Percentiles rank a stretch among this genome's conserved stretches.
phyloP scores from a whole-genome alignment of 2,797 vertebrate genomes.

The Neoniphon sammara region DNA sequence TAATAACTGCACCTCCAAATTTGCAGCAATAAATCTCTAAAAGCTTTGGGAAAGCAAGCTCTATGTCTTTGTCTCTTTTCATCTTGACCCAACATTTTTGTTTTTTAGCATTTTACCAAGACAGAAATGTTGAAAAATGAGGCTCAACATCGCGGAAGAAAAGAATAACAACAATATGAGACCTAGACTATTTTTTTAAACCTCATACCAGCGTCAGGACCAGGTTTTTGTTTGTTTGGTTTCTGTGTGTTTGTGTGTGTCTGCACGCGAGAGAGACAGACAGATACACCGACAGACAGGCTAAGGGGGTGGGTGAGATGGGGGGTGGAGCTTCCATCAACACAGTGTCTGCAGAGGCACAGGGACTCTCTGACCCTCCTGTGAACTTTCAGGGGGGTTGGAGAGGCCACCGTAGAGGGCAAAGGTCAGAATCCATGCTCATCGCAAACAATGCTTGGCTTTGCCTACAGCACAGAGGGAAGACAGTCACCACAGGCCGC shows the following conservation, averaged over 20 bases:
- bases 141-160: neutral
- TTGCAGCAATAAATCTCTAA: constrained; percentile 16
- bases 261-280: constrained; percentile 56
- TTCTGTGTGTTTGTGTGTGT: constrained; percentile 34
- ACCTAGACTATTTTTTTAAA: constrained; percentile 39
- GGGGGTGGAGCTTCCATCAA: constrained; percentile 75
- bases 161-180: constrained; percentile 26
- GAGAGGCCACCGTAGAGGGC: constrained; percentile 88
- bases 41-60: neutral
- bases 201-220: constrained; percentile 27
- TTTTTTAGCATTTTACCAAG: neutral
- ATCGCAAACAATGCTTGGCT: constrained; percentile 91
- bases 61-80: neutral
- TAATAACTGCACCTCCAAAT: constrained; percentile 3
- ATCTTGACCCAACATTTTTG: constrained; percentile 7
- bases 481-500: constrained; percentile 76
- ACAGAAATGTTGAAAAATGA: neutral
- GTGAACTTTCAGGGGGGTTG: constrained; percentile 90
- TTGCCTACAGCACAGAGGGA: constrained; percentile 81
- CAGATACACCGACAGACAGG: constrained; percentile 55
- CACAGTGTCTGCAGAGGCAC: constrained; percentile 78
- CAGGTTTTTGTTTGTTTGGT: constrained; percentile 61
- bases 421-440: constrained; percentile 92
- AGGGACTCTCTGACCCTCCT: constrained; percentile 91
- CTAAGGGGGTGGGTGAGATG: constrained; percentile 53